These are phyloP conservation scores for Macaria liturata DNA, from an alignment of 2,888 invertebrate species.

Conservation along the genomic window DNA sequence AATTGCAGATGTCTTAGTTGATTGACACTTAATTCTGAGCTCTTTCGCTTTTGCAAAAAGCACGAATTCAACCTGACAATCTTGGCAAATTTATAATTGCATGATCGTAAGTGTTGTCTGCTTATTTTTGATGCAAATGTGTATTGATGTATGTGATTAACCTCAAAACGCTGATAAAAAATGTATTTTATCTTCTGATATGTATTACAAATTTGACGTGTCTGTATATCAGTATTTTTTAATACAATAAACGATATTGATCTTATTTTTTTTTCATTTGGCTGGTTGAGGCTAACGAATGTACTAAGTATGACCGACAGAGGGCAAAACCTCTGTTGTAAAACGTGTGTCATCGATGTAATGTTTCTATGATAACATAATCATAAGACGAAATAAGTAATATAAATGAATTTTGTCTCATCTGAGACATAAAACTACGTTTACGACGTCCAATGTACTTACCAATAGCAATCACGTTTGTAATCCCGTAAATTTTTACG, in stretches of 20 bases:
- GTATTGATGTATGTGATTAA: too few species aligned
- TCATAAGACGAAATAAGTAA: slow-evolving; percentile 13
- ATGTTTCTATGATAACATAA: neutral
- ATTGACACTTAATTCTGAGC: slow-evolving; percentile 54
- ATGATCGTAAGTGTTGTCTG: slow-evolving; percentile 13
- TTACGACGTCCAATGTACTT: slow-evolving; percentile 25
- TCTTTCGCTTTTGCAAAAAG: slow-evolving; percentile 38
- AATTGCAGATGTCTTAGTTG: slow-evolving; percentile 46
- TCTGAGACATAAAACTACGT: slow-evolving; percentile 10
- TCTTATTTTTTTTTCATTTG: too few species aligned
- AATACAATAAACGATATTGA: too few species aligned
- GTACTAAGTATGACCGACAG: too few species aligned
- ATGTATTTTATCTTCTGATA: too few species aligned
- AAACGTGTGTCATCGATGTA: too few species aligned
- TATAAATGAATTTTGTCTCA: slow-evolving; percentile 2
- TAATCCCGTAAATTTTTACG: slow-evolving; percentile 51
- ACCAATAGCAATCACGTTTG: slow-evolving; percentile 33
- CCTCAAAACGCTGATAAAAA: too few species aligned
- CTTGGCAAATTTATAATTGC: slow-evolving; percentile 31
- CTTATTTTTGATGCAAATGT: slow-evolving; percentile 12
- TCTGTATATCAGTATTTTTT: too few species aligned
- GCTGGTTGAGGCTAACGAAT: too few species aligned
- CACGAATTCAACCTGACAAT: slow-evolving; percentile 30
- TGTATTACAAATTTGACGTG: too few species aligned
- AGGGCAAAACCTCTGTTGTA: too few species aligned